Evolutionary conservation across 2,113 vertebrate genomes (phyloP).

Genomic region (Sceloporus tristichus): DNA sequence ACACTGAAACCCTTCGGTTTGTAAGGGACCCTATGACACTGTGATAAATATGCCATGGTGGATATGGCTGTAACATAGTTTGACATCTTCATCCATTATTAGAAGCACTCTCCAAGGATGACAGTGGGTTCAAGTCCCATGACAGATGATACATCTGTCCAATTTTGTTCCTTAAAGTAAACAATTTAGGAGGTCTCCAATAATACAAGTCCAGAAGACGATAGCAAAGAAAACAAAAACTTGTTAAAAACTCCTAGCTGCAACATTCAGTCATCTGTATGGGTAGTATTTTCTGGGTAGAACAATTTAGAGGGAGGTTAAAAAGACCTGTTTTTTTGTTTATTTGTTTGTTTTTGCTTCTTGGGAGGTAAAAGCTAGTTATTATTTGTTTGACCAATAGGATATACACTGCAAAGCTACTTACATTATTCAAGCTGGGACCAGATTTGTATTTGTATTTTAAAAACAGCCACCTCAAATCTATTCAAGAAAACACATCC

Average conservation of each 20-base stretch:
- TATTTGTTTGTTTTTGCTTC: background rate
- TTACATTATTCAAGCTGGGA: background rate
- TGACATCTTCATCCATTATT: conserved; percentile 79
- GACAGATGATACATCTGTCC: conserved; percentile 51
- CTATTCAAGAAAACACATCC: background rate
- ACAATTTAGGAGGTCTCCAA: conserved; percentile 54
- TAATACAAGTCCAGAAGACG: conserved; percentile 38
- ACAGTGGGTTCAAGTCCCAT: conserved; percentile 56
- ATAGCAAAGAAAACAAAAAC: conserved; percentile 3
- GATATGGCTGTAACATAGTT: conserved; percentile 58
- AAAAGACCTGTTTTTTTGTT: conserved; percentile 11
- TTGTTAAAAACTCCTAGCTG: background rate
- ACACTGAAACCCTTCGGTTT: conserved; percentile 73
- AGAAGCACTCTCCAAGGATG: conserved; percentile 57
- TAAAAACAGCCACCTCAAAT: background rate
- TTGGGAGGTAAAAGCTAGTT: conserved; percentile 11
- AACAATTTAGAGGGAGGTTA: conserved; percentile 2
- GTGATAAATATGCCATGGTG: conserved; percentile 72
- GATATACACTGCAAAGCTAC: background rate
- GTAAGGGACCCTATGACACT: conserved; percentile 62
- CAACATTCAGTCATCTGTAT: background rate
- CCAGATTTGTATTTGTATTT: conserved; percentile 11
- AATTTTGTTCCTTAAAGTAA: conserved; percentile 60
- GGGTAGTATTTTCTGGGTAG: conserved; percentile 10
- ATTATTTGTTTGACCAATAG: conserved; percentile 45